Percentiles rank a stretch among this genome's conserved stretches.
phyloP scores from a whole-genome alignment of 92 coral and sea anemone genomes.

The Chrysogorgia sp. region DNA sequence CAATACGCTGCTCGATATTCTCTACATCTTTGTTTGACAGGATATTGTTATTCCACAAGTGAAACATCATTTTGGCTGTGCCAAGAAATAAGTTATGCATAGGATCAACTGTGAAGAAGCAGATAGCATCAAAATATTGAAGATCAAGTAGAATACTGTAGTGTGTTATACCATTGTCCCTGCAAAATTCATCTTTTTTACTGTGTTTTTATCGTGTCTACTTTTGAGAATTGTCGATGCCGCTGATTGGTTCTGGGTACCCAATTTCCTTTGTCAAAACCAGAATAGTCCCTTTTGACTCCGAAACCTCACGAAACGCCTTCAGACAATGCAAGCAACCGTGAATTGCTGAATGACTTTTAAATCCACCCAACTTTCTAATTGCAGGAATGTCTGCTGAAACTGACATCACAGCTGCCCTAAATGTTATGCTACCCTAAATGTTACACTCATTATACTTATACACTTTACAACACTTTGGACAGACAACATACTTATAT shows the following conservation, averaged over 20 bases:
- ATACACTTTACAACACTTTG: no score
- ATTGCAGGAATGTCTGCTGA: slow-evolving; percentile 68
- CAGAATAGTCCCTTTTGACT: no score
- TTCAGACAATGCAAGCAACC: slow-evolving; percentile 61
- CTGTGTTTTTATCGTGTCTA: slow-evolving; percentile 44
- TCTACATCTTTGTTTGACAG: not conserved
- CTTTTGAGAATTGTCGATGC: slow-evolving; percentile 52
- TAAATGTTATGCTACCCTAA: no score
- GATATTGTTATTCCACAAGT: no score
- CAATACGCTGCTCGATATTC: slow-evolving; percentile 47
- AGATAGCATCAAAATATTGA: slow-evolving; percentile 24
- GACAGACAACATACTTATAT: no score
- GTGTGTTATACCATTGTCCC: slow-evolving; percentile 51
- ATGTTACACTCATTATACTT: no score
- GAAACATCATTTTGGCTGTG: no score
- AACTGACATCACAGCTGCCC: slow-evolving; percentile 58
- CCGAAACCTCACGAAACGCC: slow-evolving; percentile 56
- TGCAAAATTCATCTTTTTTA: slow-evolving; percentile 36
- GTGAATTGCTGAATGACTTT: no score
- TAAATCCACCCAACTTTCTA: no score
- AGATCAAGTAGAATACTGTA: slow-evolving; percentile 30
- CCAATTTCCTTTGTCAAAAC: slow-evolving; percentile 57
- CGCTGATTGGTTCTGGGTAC: slow-evolving; percentile 47
- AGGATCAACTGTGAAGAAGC: no score
- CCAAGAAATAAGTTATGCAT: no score